Conservation (phyloP, 2,113 vertebrate species). For the Cryptomyrus ogoouensis region DNA sequence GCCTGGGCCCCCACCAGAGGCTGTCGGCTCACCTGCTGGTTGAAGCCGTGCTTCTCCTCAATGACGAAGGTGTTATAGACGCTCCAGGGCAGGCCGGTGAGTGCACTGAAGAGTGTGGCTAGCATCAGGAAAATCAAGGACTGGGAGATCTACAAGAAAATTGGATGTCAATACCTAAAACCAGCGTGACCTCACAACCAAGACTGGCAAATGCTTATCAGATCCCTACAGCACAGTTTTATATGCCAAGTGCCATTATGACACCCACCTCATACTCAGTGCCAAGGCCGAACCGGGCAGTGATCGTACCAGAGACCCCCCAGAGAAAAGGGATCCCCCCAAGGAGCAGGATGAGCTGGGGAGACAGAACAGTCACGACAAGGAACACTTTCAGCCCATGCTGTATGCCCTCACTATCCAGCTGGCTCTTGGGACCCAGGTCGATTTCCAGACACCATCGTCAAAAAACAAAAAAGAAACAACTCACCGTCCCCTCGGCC, state of each 20-base stretch:
- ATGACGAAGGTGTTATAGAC: constrained; percentile 95
- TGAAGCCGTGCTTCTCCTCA: constrained; percentile 97
- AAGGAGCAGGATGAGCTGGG: constrained; percentile 82
- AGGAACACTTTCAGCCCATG: neutral
- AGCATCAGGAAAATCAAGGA: constrained; percentile 84
- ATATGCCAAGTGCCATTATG: neutral
- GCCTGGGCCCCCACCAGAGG: neutral
- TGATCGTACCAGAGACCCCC: constrained; percentile 72
- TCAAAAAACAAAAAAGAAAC: neutral
- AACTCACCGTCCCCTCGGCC: constrained; percentile 86
- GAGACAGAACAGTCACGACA: constrained; percentile 16
- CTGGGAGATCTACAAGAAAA: constrained; percentile 71
- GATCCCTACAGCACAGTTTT: neutral
- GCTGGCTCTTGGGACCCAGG: neutral
- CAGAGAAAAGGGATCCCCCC: constrained; percentile 95
- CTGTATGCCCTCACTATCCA: neutral
- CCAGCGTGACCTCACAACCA: neutral
- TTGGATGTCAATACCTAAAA: neutral
- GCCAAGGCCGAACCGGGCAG: constrained; percentile 70
- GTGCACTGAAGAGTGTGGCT: constrained; percentile 87
- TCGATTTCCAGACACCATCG: neutral
- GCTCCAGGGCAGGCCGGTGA: constrained; percentile 94
- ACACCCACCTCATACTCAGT: constrained; percentile 77
- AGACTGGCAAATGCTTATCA: neutral
- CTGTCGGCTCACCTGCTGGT: constrained; percentile 80